Evolutionary conservation across 2,888 invertebrate genomes (phyloP), one percentile per base, ranked within the genome.

Genomic region (Campoplex nolae): DNA sequence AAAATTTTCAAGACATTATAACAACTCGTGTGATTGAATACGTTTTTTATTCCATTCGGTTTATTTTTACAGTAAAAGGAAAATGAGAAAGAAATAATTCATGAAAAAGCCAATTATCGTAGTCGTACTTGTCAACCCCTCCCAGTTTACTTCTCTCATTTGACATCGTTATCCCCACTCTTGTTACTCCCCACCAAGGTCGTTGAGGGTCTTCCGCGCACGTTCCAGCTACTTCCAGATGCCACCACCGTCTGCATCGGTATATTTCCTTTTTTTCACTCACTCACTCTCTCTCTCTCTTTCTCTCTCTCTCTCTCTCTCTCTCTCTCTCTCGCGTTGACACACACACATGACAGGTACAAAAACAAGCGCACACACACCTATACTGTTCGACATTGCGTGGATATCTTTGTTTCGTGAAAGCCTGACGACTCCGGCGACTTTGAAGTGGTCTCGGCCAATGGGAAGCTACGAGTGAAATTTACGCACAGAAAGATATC

Each of bases 401-500:
- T 82, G 67, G 78, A 68, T 67, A 48, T 91, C 90, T 74, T 88
- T 81, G 86, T 90, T 79, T 74, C 65, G 88, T 82, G 78, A 91
- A 89, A 90, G 90, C 68, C 89, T 90, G 91, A 91, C 90, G 91
- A 54, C 62, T 89, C 85, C 84, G 86, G 87, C 83, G 84, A 88
- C 88, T 90, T 88, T 88, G 85, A 89, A 86, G 85, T 82, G 87
- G 58, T 89, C 88, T 88, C 87, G 82, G 88, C 92, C 92, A 91
- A 91, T 91, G 84, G 88, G 89, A 90, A 89, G 70, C 86, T 35
- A 28, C 56, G 81, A 85, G 88, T 88, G 89, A 90, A 90, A 90
- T 91, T 92, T 91, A 91, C 91, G 90, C 91, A 92, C 89, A 90
- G 71, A 89, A 90, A 91, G 32, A 91, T 92, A 93, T 91, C 90